Evolutionary conservation across 2,797 vertebrate genomes (phyloP).

Genomic region (Vultur gryphus): DNA sequence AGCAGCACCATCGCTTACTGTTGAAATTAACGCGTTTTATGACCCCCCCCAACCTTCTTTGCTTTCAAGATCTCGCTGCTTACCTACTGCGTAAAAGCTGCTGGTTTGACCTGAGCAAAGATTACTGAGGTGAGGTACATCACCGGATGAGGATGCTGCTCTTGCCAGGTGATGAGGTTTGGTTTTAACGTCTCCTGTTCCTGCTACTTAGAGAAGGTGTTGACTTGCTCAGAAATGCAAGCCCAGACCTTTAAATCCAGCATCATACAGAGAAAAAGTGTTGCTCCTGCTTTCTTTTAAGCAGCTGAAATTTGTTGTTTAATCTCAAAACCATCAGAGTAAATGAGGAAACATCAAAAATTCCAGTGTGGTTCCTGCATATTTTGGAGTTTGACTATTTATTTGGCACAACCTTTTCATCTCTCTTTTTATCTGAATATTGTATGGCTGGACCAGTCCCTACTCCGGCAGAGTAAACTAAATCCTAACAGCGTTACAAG

Average conservation of each 20-base stretch:
- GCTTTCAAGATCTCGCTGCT: background rate
- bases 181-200: background rate
- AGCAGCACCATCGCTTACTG: rapidly evolving
- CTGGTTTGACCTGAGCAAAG: background rate
- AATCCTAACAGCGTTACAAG: background rate
- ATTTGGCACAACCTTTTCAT: background rate
- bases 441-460: background rate
- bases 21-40: rapidly evolving
- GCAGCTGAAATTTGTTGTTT: background rate
- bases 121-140: background rate
- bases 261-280: background rate
- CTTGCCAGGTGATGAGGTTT: background rate
- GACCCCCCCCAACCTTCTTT: background rate
- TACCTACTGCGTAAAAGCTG: background rate
- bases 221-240: background rate
- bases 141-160: background rate
- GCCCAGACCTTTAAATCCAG: background rate
- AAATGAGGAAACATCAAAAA: background rate
- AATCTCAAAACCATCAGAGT: background rate
- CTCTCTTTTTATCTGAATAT: background rate
- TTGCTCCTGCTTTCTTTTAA: background rate
- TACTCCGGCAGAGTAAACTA: background rate
- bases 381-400: background rate
- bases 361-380: background rate
- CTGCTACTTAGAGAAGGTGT: background rate